A percentile compares a stretch with the other conserved stretches of the same genome.
Evolutionary conservation across 2,888 invertebrate genomes (phyloP).

Genomic region (Drosophila greeni): DNA sequence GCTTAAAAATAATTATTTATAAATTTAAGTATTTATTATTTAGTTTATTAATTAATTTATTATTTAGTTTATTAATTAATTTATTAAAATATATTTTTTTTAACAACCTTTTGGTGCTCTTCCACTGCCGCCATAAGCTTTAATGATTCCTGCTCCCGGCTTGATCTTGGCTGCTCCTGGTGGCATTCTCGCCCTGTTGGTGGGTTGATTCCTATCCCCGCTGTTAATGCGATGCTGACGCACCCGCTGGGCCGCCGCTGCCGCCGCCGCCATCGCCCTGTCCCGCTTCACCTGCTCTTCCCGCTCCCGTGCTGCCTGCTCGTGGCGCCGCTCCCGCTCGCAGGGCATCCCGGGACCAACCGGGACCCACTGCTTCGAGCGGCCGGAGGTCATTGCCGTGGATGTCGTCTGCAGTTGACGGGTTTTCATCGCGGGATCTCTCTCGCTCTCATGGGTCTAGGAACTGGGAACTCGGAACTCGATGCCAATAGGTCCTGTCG

Average conservation of each 20-base stretch:
- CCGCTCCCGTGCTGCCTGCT: slow-evolving; percentile 38
- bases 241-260: slow-evolving; percentile 10
- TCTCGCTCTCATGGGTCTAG: too few species aligned
- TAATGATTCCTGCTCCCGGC: neutral
- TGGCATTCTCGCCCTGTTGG: neutral
- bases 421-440: slow-evolving; percentile 19
- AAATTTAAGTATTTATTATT: neutral
- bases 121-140: neutral
- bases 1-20: neutral
- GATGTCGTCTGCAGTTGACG: slow-evolving; percentile 10
- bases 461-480: too few species aligned
- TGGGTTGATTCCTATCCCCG: neutral
- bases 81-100: neutral
- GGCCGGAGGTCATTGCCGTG: slow-evolving; percentile 27
- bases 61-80: neutral
- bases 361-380: slow-evolving; percentile 31
- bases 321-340: slow-evolving; percentile 54
- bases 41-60: neutral
- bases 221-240: slow-evolving; percentile 16
- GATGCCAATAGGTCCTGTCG: neutral
- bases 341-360: slow-evolving; percentile 29
- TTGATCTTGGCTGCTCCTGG: neutral
- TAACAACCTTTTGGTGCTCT: neutral
- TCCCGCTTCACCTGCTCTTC: slow-evolving; percentile 43
- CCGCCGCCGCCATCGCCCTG: slow-evolving; percentile 7